These are phyloP conservation scores for Phaonia tiefii DNA, from an alignment of 2,888 invertebrate genomes.

Conservation along the genomic window DNA sequence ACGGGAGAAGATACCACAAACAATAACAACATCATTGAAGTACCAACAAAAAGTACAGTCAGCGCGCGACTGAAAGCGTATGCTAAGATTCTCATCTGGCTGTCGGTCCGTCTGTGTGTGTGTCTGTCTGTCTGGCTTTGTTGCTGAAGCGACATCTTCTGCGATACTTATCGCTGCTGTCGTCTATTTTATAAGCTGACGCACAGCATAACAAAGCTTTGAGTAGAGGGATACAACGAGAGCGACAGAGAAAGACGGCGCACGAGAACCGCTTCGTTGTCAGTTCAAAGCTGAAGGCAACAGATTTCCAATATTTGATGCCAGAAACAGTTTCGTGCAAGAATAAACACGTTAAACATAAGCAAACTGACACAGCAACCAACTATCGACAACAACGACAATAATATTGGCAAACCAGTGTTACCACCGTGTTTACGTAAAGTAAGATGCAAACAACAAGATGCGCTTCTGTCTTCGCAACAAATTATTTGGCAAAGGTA, in stretches of 20 bases:
- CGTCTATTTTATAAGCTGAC: conserved; percentile 13
- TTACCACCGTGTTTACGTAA: too few species aligned
- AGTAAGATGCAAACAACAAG: too few species aligned
- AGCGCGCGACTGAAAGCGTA: conserved; percentile 21
- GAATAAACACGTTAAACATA: conserved; percentile 20
- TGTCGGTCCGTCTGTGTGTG: not conserved
- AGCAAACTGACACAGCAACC: not conserved
- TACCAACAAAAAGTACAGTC: conserved; percentile 31
- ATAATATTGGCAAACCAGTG: not conserved
- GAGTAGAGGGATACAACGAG: too few species aligned
- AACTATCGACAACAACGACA: not conserved
- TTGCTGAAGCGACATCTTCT: not conserved
- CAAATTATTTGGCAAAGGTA: too few species aligned
- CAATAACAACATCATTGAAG: not conserved
- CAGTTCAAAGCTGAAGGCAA: conserved; percentile 6
- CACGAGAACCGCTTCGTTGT: not conserved
- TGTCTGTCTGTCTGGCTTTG: not conserved
- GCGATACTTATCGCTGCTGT: conserved; percentile 13
- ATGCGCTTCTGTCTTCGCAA: too few species aligned
- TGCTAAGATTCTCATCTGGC: not conserved
- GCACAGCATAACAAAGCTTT: not conserved
- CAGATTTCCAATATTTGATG: not conserved
- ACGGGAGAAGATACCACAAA: not conserved
- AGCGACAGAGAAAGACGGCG: not conserved
- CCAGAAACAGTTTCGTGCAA: conserved; percentile 24